Evolutionary conservation across 2,888 invertebrate species (phyloP).

Genomic region (Blastobasis lacticolella): DNA sequence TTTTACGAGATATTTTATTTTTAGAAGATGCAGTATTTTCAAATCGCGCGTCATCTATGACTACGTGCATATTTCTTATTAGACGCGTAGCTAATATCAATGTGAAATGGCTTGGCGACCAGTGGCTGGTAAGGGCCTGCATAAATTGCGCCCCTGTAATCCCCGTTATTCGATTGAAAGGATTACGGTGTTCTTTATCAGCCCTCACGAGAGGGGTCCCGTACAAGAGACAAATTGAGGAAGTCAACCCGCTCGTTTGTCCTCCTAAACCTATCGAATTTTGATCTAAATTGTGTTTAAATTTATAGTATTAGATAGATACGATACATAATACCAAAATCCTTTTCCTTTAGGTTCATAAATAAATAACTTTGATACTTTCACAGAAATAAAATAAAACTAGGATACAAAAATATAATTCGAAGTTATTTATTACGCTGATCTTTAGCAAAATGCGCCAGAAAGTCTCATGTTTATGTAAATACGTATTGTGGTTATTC

Average conservation of each 20-base stretch:
- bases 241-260: constrained; percentile 24
- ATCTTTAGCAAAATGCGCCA: too few species aligned
- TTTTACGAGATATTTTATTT: constrained; percentile 54
- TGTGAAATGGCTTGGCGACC: constrained; percentile 3
- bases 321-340: too few species aligned
- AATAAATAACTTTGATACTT: too few species aligned
- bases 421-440: too few species aligned
- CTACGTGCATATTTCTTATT: constrained; percentile 13
- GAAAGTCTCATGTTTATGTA: too few species aligned
- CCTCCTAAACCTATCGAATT: constrained; percentile 4
- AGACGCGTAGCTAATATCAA: not conserved
- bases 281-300: constrained; percentile 2
- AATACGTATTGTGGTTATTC: constrained; percentile 2
- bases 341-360: too few species aligned
- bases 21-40: constrained; percentile 51
- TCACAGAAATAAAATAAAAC: too few species aligned
- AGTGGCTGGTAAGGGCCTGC: constrained; percentile 26
- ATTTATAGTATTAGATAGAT: too few species aligned
- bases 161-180: constrained; percentile 55
- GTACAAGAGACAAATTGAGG: constrained; percentile 46
- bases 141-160: constrained; percentile 42
- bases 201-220: constrained; percentile 32
- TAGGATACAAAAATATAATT: too few species aligned
- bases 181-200: constrained; percentile 57
- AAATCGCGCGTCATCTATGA: constrained; percentile 39